Percentiles rank a stretch among this genome's conserved stretches.
phyloP scores from a whole-genome alignment of 1,140 invertebrate genomes.

The Aethina tumida region DNA sequence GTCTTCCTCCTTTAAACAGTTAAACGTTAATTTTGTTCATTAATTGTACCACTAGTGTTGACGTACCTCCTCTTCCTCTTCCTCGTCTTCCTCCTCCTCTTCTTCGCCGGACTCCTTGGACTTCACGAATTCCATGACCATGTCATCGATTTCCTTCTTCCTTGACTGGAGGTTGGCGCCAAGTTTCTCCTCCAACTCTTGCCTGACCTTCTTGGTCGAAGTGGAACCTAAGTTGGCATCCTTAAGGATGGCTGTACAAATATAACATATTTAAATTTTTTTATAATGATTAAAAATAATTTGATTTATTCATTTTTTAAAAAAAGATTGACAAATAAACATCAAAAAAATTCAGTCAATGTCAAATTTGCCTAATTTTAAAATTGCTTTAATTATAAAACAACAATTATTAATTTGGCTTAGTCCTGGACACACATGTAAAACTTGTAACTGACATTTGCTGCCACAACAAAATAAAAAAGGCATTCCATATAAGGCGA shows the following conservation, averaged over 20 bases:
- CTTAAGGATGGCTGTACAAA: conserved; percentile 70
- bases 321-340: background rate
- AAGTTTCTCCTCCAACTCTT: conserved; percentile 73
- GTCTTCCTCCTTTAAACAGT: conserved; percentile 38
- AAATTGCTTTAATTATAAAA: background rate
- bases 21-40: background rate
- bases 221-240: conserved; percentile 73
- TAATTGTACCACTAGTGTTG: too few relatives aligned
- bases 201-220: conserved; percentile 84
- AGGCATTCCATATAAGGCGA: too few relatives aligned
- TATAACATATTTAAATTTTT: conserved; percentile 13
- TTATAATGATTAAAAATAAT: conserved; percentile 7
- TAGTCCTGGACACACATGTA: too few relatives aligned
- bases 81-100: conserved; percentile 50
- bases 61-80: conserved; percentile 47
- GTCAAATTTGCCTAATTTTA: too few relatives aligned
- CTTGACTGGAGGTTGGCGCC: conserved; percentile 62
- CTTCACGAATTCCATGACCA: conserved; percentile 69
- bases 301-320: background rate
- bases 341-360: conserved; percentile 2
- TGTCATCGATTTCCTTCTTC: conserved; percentile 74
- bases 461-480: too few relatives aligned
- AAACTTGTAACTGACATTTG: too few relatives aligned
- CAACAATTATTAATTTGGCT: background rate
- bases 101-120: conserved; percentile 50